Base-by-base conservation (phyloP, 2,113 vertebrate species). In the Mus pahari region DNA sequence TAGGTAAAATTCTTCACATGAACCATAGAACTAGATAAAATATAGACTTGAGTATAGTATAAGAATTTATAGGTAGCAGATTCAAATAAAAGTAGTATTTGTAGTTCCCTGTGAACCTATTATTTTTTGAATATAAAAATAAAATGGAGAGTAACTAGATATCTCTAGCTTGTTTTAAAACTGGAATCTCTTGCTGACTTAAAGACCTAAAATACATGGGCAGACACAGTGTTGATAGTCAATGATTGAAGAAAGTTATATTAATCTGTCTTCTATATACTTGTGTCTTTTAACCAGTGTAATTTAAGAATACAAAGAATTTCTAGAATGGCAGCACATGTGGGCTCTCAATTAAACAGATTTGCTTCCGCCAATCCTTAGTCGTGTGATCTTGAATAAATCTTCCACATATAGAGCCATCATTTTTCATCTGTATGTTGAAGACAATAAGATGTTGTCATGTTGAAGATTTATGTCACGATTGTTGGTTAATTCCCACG, bases 151-250 rank as follows among this genome's bases (percentile, higher is more conserved):
- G 50, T 26, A 48, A 48, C 20, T 91, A 31, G 1, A 11, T 83
- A 39, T 39, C 1, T 62, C 14, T 28, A 92, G 9, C 13, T 91
- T 74, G 24, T 75, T 96, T 93, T 79, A 92, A 39, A 19, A 83
- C 26, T 6, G 7, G n/a, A 48, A 11, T 83, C 39, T 83, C 42
- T 87, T 94, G 36, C 22, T 93, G 20, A 78, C 2, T 71, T 20
- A 53, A 90, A 94, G n/a, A 90, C 5, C 92, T 28, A 79, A 84
- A 73, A 92, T 89, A 28, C 20, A 42, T 82, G 83, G 64, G 91
- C 48, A 96, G 36, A 79, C 26, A 28, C 70, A 33, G 3, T 45
- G 7, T n/a, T 96, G 45, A 60, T 19, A 60, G 26, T 68, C 16
- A 62, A 13, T 77, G 50, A 77, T 31, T 58, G 89, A 33, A 62